Conservation (phyloP, 2,888 invertebrate genomes). For the Xestia rhomboidea region DNA sequence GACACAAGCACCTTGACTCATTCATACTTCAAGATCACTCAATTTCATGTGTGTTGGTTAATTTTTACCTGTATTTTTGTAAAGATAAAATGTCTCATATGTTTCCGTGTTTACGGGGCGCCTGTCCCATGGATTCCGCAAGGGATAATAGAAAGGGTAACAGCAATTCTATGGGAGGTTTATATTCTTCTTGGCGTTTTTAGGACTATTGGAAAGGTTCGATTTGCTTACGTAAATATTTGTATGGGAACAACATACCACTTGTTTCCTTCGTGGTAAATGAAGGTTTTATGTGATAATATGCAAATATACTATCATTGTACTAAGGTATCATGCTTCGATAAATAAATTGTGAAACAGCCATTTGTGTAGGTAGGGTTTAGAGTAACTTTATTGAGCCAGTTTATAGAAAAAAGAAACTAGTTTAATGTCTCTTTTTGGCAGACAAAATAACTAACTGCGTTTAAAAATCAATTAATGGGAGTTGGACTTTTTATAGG, state of each 20-base stretch:
- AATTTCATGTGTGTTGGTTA: constrained; percentile 42
- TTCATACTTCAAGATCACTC: constrained; percentile 18
- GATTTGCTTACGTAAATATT: constrained; percentile 31
- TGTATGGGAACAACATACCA: neutral
- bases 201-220: constrained; percentile 19
- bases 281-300: neutral
- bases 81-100: constrained; percentile 55
- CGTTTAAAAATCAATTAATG: neutral
- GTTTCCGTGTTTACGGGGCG: constrained; percentile 54
- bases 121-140: constrained; percentile 52
- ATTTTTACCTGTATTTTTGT: constrained; percentile 63
- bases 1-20: constrained; percentile 1
- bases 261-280: constrained; percentile 4
- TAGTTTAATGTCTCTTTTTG: neutral
- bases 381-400: neutral
- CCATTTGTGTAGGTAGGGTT: neutral
- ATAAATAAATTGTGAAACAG: neutral
- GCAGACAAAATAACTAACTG: neutral
- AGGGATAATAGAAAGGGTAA: constrained; percentile 56
- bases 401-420: neutral
- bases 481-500: neutral
- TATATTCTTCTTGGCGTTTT: constrained; percentile 41
- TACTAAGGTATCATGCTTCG: neutral
- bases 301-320: constrained; percentile 2
- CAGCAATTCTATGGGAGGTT: constrained; percentile 39